phyloP scores from a whole-genome alignment of 2,888 invertebrate species.

The Pollenia griseotomentosa region DNA sequence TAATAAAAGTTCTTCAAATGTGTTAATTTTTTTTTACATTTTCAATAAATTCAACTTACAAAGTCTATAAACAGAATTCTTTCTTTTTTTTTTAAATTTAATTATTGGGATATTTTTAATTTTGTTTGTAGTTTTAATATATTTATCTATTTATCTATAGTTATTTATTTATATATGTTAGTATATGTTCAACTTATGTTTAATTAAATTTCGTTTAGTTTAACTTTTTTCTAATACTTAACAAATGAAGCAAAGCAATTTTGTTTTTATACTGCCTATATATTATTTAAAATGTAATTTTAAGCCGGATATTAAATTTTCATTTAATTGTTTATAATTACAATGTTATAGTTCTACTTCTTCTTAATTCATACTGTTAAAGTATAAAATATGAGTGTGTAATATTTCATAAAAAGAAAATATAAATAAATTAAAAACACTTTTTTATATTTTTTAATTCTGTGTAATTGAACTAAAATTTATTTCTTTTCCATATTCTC shows the following conservation, averaged over 20 bases:
- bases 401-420: constrained; percentile 43
- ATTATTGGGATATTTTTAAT: neutral
- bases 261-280: neutral
- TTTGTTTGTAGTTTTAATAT: neutral
- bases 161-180: neutral
- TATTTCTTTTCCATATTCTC: constrained; percentile 12
- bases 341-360: constrained; percentile 17
- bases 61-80: neutral
- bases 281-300: constrained; percentile 19
- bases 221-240: constrained; percentile 8
- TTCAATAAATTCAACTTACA: neutral
- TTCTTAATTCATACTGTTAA: neutral
- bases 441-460: neutral
- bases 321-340: constrained; percentile 44
- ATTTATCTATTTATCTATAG: neutral
- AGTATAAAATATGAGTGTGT: neutral
- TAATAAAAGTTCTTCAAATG: constrained; percentile 12
- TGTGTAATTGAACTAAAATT: neutral
- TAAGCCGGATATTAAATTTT: constrained; percentile 58
- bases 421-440: constrained; percentile 31
- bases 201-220: constrained; percentile 12
- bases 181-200: constrained; percentile 1
- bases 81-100: no score
- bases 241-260: constrained; percentile 30
- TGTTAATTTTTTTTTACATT: constrained; percentile 2